phyloP scores from a whole-genome alignment of 2,113 vertebrate genomes.

The Halcyon senegalensis region DNA sequence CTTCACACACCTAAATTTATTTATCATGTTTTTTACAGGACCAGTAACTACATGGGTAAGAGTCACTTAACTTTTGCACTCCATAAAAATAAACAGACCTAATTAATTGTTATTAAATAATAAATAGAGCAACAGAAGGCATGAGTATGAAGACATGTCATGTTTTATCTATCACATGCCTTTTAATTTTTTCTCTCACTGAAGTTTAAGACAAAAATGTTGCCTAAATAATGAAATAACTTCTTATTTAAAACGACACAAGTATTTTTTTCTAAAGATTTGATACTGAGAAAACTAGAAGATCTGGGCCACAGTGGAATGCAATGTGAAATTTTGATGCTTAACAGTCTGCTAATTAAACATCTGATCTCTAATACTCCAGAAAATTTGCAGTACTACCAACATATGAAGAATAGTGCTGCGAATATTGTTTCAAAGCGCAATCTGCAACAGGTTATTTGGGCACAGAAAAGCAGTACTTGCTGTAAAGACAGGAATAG shows the following conservation, averaged over 20 bases:
- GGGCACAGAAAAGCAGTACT: not conserved
- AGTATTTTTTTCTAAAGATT: not conserved
- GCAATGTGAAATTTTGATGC: not conserved
- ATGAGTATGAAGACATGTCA: not conserved
- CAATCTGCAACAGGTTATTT: conserved; percentile 8
- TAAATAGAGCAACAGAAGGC: not conserved
- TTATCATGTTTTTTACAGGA: not conserved
- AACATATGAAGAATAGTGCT: not conserved
- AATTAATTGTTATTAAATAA: not conserved
- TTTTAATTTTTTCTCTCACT: not conserved
- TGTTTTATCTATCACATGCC: not conserved
- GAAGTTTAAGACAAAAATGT: not conserved
- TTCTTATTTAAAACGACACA: not conserved
- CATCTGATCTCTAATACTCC: not conserved
- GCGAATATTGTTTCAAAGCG: conserved; percentile 68
- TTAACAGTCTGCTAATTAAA: not conserved
- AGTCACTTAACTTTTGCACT: not conserved
- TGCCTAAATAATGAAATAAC: not conserved
- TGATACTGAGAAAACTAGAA: not conserved
- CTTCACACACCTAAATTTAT: not conserved
- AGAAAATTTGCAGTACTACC: conserved; percentile 59
- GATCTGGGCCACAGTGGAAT: not conserved
- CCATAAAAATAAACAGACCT: not conserved
- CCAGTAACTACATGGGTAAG: not conserved
- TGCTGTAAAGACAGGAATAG: conserved; percentile 71